Conservation (phyloP, 2,113 vertebrate genomes). For the Centropristis striata region DNA sequence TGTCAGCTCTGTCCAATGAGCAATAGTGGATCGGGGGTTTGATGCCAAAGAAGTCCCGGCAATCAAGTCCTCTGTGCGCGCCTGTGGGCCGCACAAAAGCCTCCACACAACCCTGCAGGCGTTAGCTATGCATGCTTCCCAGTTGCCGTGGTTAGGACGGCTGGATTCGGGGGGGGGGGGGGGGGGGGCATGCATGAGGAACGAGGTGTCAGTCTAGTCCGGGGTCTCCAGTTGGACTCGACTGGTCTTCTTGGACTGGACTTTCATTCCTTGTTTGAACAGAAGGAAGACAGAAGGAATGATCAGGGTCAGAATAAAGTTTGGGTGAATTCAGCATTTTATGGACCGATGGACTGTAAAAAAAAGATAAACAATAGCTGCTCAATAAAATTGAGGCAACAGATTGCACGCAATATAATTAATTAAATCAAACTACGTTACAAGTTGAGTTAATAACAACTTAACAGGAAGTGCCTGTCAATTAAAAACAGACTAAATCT, state of each 20-base stretch:
- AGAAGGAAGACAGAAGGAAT: too few relatives aligned
- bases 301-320: too few relatives aligned
- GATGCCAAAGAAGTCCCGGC: slow-evolving; percentile 89
- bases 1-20: slow-evolving; percentile 89
- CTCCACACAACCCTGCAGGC: slow-evolving; percentile 88
- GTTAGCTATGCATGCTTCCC: slow-evolving; percentile 98
- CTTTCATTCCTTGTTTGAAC: too few relatives aligned
- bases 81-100: slow-evolving; percentile 90
- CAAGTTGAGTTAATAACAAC: too few relatives aligned
- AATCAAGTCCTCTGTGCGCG: slow-evolving; percentile 91
- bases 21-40: slow-evolving; percentile 85
- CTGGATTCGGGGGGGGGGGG: slow-evolving; percentile 80
- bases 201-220: slow-evolving; percentile 76
- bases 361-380: too few relatives aligned
- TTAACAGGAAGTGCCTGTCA: too few relatives aligned
- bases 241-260: background rate
- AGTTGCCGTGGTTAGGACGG: slow-evolving; percentile 93
- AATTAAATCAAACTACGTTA: too few relatives aligned
- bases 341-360: too few relatives aligned
- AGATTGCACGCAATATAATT: too few relatives aligned
- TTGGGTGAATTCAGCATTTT: too few relatives aligned
- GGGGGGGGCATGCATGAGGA: slow-evolving; percentile 81
- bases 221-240: background rate
- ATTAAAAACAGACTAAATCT: too few relatives aligned
- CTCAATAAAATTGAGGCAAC: too few relatives aligned